phyloP scores from a whole-genome alignment of 2,797 vertebrate genomes.

The Perdix hodgsoniae region DNA sequence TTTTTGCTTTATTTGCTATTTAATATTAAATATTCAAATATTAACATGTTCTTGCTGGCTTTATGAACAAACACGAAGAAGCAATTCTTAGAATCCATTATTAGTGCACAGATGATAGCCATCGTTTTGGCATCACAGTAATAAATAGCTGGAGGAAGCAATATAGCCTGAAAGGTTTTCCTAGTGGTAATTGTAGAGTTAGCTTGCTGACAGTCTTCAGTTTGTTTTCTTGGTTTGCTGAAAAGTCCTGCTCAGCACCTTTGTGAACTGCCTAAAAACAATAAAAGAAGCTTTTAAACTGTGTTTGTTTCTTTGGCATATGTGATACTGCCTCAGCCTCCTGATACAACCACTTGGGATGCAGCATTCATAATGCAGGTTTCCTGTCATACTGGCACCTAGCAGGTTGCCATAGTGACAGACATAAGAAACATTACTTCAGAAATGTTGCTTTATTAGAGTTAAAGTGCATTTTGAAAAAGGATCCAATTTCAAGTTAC shows the following conservation, averaged over 20 bases:
- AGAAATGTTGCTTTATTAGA: constrained; percentile 67
- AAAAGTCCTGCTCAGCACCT: neutral
- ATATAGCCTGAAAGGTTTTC: neutral
- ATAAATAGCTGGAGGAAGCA: neutral
- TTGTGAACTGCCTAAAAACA: neutral
- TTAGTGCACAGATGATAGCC: neutral
- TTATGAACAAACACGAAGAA: neutral
- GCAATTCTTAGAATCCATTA: neutral
- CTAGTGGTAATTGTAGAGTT: neutral
- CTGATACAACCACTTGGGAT: constrained; percentile 14
- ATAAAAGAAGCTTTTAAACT: neutral
- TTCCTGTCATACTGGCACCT: constrained; percentile 23
- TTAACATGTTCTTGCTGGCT: neutral
- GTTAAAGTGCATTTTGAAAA: constrained; percentile 30
- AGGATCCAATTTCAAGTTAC: constrained; percentile 18
- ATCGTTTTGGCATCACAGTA: neutral
- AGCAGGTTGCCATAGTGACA: constrained; percentile 72
- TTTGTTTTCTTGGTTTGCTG: neutral
- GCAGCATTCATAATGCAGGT: constrained; percentile 22
- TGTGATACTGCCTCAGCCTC: neutral
- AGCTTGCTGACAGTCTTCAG: neutral
- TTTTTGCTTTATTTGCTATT: neutral
- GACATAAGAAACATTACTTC: constrained; percentile 47
- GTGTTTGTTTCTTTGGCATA: neutral
- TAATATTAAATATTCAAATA: neutral